Percentiles rank a stretch among this genome's conserved stretches.
Conservation (phyloP, 2,113 vertebrate genomes). For the Centrocercus urophasianus region DNA sequence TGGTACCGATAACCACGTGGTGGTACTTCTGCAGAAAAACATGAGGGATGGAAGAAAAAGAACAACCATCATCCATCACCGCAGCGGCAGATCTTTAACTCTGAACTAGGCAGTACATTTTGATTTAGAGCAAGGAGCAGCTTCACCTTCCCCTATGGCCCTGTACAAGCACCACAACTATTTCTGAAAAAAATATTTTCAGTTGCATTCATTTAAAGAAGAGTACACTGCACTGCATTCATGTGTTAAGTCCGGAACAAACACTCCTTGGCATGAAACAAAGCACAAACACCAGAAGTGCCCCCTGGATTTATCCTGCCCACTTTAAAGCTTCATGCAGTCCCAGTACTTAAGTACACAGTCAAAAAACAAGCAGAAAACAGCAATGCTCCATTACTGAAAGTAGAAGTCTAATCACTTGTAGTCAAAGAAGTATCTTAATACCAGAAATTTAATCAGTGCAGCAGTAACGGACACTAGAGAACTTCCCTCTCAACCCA, state of each 20-base stretch:
- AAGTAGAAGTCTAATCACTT: neutral
- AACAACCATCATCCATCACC: neutral
- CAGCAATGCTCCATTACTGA: neutral
- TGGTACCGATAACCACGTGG: conserved; percentile 84
- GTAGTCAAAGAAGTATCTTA: neutral
- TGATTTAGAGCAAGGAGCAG: neutral
- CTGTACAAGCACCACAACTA: neutral
- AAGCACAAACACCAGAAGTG: neutral
- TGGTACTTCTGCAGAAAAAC: conserved; percentile 73
- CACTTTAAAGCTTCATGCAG: neutral
- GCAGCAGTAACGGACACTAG: neutral
- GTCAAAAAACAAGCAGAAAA: neutral
- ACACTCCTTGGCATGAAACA: neutral
- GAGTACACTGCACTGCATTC: neutral
- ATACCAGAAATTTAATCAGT: neutral
- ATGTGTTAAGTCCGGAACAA: neutral
- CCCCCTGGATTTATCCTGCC: neutral
- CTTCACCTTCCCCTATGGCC: neutral
- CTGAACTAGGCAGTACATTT: neutral
- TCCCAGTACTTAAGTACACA: neutral
- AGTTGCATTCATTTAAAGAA: neutral
- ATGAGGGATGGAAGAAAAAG: neutral
- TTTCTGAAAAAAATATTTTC: neutral
- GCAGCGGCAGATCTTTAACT: neutral
- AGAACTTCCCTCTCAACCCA: neutral